Evolutionary conservation across 2,888 invertebrate species (phyloP), one percentile per base, ranked within the genome.

Genomic region (Phengaris alcon): DNA sequence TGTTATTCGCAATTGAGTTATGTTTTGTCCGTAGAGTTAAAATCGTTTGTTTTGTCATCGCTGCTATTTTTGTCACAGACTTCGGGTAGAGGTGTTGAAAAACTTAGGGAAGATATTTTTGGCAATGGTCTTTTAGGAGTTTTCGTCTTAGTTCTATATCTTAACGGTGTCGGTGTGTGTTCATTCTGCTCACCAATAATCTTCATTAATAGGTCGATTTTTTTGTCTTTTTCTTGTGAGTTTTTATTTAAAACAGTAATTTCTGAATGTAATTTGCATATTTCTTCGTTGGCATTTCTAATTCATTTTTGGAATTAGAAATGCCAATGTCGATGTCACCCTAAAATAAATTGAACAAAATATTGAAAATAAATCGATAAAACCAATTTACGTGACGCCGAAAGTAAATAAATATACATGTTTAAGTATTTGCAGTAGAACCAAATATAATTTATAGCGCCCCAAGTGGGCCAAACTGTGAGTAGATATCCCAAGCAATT

Each of bases 61-160:
- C 13, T 55, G 54, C 54, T 55, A 13, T 10, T 55, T 55, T 55
- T 55, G 54, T 55, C 10, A 55, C 13, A 13, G 54, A 55, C 13
- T 52, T 52, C 52, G 52, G 12, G 52, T 55, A 55, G 54, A n/a
- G 54, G 54, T 5, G 54, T 55, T 55, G 54, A 55, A 55, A 55
- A 13, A 55, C 10, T 12, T 55, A 55, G 54, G 5, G 54, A 55
- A 13, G 54, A n/a, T 55, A 55, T 13, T 55, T 55, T 55, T 55
- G 54, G 54, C 54, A 55, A n/a, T 55, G 12, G 55, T 55, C 55
- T 55, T 55, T 55, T 55, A 55, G 55, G 55, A 55, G 55, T 55
- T 55, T n/a, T 55, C 12, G 55, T 13, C 55, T 55, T 55, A 10
- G 12, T 55, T 13, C 55, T 55, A 55, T 55, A 55, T 55, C 13